These are phyloP conservation scores for Trogon melanurus DNA, from an alignment of 2,113 vertebrate species.

Conservation along the genomic window DNA sequence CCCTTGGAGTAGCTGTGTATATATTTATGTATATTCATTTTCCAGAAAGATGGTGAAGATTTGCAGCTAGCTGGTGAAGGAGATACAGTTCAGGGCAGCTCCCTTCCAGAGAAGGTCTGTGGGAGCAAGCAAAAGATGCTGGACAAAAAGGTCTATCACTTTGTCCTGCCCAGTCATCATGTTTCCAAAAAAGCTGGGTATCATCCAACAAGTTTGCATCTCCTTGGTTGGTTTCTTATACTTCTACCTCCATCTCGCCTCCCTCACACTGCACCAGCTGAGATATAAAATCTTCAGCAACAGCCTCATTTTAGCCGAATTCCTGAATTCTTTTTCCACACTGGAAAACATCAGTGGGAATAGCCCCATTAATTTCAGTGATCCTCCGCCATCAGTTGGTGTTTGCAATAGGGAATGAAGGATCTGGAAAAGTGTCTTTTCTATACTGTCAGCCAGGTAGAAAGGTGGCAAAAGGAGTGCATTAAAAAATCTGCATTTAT, in stretches of 20 bases:
- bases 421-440: slow-evolving; percentile 41
- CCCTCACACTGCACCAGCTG: not conserved
- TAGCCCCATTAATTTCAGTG: not conserved
- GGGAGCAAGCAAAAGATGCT: not conserved
- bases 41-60: not conserved
- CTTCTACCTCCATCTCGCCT: rapidly evolving
- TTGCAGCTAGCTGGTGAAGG: not conserved
- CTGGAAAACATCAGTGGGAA: not conserved
- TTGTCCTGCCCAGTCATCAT: rapidly evolving
- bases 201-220: not conserved
- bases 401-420: not conserved
- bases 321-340: not conserved
- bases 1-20: not conserved
- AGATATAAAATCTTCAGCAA: not conserved
- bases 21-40: not conserved
- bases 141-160: not conserved
- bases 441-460: slow-evolving; percentile 62
- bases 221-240: not conserved
- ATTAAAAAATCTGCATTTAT: slow-evolving; percentile 78
- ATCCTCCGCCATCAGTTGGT: not conserved
- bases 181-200: not conserved
- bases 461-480: slow-evolving; percentile 66
- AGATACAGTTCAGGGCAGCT: not conserved
- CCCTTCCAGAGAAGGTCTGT: not conserved
- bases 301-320: not conserved